Base-by-base conservation (phyloP, 2,888 invertebrate species). In the Rhyacophila evoluta region DNA sequence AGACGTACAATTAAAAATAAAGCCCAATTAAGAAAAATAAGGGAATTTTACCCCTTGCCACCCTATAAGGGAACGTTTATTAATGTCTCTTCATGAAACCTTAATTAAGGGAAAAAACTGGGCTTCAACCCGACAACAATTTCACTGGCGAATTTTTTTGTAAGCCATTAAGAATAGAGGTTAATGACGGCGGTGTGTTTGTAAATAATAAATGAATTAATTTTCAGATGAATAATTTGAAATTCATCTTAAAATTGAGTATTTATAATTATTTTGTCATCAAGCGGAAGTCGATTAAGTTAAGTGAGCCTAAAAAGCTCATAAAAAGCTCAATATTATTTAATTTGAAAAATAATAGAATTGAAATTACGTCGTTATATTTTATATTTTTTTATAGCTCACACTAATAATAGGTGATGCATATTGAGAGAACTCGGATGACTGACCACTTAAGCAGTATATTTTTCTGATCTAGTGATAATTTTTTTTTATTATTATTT, bases 1-100 rank as follows among this genome's bases (percentile, higher is more conserved):
- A 81, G 81, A 73, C 77, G 81, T 74, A 79, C 75, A 81, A 81
- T 81, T 81, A 81, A 79, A 79, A 79, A 81, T 79, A 81, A 81
- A 78, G 73, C 74, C 73, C 74, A 71, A 78, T 81, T 81, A 81
- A 79, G 78, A 71, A 55, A 19, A 55, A 55, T 55, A 55, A 55
- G 55, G 55, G 55, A 55, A 55, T 55, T 55, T 25, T 1, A 15
- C 55, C 19, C 29, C n/a, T n/a, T n/a, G n/a, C n/a, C 55, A 55
- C 55, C 55, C 55, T 55, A 19, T 55, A 19, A 55, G 19, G 41
- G 55, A 12, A 55, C 55, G 55, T 55, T 55, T 55, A 55, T 55
- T 19, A 55, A 55, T 55, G 55, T 55, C 55, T 55, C 55, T 55
- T 55, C 55, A 55, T 55, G 55, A 55, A 55, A 19, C 55, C 55